Conservation (phyloP, 2,797 vertebrate species). For the Lagocephalus sceleratus region DNA sequence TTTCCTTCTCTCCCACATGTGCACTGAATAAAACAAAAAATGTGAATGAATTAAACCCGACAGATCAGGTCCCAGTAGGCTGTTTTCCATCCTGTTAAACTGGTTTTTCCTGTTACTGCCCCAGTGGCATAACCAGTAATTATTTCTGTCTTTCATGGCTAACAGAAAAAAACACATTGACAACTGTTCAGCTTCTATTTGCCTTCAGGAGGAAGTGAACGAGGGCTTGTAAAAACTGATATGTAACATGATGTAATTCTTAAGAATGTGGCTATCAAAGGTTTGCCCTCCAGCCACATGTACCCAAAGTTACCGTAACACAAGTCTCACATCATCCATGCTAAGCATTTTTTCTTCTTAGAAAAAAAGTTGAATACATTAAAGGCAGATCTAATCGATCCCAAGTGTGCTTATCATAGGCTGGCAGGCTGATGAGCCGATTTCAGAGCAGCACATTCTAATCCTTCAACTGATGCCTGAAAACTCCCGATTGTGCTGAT, state of each 20-base stretch:
- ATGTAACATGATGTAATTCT: constrained; percentile 45
- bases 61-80: constrained; percentile 20
- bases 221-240: constrained; percentile 41
- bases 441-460: constrained; percentile 47
- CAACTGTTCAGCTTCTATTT: constrained; percentile 37
- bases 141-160: constrained; percentile 35
- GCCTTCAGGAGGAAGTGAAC: constrained; percentile 49
- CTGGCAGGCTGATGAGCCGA: constrained; percentile 62
- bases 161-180: constrained; percentile 22
- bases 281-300: constrained; percentile 48
- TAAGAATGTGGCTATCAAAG: constrained; percentile 40
- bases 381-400: constrained; percentile 69
- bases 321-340: constrained; percentile 46
- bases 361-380: constrained; percentile 65
- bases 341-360: constrained; percentile 43
- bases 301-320: constrained; percentile 60
- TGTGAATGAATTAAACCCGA: constrained; percentile 34
- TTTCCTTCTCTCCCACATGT: neutral
- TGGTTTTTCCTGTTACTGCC: constrained; percentile 4
- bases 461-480: constrained; percentile 47
- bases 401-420: constrained; percentile 56
- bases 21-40: constrained; percentile 38
- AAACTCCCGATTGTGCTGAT: constrained; percentile 5
- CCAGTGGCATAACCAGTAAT: constrained; percentile 16
- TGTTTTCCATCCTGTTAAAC: constrained; percentile 48